These are phyloP conservation scores for Nyctalus aviator DNA, from an alignment of 2,797 vertebrate genomes.

Conservation along the genomic window DNA sequence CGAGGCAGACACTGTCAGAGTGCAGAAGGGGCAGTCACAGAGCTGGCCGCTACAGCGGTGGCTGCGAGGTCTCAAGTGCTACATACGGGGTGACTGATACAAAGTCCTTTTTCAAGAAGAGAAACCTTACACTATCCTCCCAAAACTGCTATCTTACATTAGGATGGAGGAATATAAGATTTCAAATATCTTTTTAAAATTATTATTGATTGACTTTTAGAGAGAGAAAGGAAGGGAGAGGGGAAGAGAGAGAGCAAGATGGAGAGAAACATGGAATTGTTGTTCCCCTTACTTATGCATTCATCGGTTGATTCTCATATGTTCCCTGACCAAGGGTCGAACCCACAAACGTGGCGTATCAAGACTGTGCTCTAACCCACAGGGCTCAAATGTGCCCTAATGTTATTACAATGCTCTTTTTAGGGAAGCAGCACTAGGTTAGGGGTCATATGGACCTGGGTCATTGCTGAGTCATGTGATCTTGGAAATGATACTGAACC, in stretches of 20 bases:
- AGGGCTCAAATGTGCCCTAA: slow-evolving; percentile 7
- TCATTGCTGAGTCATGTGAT: not conserved
- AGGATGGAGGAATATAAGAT: not conserved
- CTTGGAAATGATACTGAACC: not conserved
- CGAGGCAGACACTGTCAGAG: not conserved
- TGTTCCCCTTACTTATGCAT: not conserved
- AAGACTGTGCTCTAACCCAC: not conserved
- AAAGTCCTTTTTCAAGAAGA: not conserved
- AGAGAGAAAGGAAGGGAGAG: not conserved
- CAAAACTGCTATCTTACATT: not conserved
- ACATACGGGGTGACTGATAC: not conserved
- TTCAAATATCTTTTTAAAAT: not conserved
- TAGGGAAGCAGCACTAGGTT: not conserved
- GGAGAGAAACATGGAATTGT: not conserved
- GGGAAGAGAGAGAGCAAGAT: not conserved
- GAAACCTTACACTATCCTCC: not conserved
- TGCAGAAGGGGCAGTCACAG: not conserved
- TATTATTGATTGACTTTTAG: not conserved
- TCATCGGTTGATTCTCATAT: not conserved
- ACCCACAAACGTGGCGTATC: not conserved
- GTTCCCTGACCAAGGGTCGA: not conserved
- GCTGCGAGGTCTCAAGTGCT: not conserved
- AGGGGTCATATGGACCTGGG: not conserved
- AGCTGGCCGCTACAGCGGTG: not conserved
- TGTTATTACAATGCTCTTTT: not conserved